phyloP scores from a whole-genome alignment of 2,888 invertebrate species.

The Lasioglossum zephyrum region DNA sequence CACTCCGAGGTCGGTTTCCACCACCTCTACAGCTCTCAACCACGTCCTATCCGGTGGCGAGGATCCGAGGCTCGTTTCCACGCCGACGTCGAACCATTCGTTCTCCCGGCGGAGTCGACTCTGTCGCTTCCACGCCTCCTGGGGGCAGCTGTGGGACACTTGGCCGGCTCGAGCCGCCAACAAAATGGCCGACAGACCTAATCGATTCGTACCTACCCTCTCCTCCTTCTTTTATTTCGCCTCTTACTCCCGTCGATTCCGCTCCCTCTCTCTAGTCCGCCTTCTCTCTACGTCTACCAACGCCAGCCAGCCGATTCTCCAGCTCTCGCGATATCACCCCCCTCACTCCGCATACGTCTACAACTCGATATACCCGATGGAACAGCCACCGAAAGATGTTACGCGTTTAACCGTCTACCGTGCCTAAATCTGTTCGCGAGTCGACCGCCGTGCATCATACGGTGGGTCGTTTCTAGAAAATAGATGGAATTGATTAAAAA shows the following conservation, averaged over 20 bases:
- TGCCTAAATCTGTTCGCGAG: not conserved
- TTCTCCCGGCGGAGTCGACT: conserved; percentile 68
- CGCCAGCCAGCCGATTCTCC: conserved; percentile 17
- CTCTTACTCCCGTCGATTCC: conserved; percentile 1
- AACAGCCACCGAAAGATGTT: conserved; percentile 29
- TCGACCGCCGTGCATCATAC: not conserved
- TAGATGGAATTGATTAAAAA: not conserved
- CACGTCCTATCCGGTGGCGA: conserved; percentile 54
- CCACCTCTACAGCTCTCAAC: conserved; percentile 20
- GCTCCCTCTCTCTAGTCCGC: conserved; percentile 24
- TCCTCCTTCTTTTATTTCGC: conserved; percentile 23
- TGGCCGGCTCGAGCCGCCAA: conserved; percentile 74
- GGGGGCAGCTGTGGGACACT: conserved; percentile 52
- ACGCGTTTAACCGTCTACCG: not conserved
- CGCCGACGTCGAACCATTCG: conserved; percentile 64
- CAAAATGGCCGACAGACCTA: conserved; percentile 83
- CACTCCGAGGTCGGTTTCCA: conserved; percentile 50
- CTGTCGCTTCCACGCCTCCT: conserved; percentile 78
- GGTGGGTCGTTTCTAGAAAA: not conserved
- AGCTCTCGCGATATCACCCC: conserved; percentile 7
- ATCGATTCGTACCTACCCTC: conserved; percentile 79
- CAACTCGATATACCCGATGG: conserved; percentile 6
- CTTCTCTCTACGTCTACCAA: not conserved
- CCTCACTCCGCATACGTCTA: not conserved
- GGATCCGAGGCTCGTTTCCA: conserved; percentile 36